phyloP scores from a whole-genome alignment of 2,797 vertebrate species.

The Perodicticus potto region DNA sequence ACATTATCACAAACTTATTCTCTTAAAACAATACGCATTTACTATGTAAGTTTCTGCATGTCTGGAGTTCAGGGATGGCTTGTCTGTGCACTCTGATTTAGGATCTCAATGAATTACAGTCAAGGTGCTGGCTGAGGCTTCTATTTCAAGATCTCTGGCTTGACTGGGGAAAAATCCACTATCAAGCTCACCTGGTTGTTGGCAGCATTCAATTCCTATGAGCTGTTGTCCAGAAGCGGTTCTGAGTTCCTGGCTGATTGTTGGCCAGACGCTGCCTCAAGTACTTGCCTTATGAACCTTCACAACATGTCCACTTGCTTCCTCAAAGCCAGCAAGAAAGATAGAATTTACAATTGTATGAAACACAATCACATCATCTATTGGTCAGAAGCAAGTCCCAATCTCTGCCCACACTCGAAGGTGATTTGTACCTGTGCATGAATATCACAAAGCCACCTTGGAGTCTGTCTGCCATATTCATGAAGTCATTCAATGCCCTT shows the following conservation, averaged over 20 bases:
- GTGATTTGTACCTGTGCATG: neutral
- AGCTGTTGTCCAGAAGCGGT: neutral
- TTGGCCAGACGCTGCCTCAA: neutral
- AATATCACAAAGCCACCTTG: neutral
- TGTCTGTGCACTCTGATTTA: neutral
- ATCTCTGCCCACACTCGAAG: neutral
- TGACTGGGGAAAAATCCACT: neutral
- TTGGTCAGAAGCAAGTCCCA: neutral
- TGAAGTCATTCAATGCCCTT: neutral
- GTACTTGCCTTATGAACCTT: neutral
- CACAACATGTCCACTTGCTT: neutral
- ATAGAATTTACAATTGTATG: neutral
- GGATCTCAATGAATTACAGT: neutral
- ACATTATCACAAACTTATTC: neutral
- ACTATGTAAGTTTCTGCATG: neutral
- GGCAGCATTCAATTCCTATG: neutral
- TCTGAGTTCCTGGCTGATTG: neutral
- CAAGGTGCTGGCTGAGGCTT: neutral
- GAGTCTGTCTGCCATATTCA: neutral
- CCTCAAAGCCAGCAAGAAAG: neutral
- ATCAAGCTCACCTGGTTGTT: neutral
- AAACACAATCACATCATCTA: neutral
- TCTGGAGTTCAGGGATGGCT: neutral
- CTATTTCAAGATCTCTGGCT: neutral
- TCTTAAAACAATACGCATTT: neutral